Base-by-base conservation (phyloP, 35 echinoderm and acorn worm genomes). In the Apostichopus californicus region DNA sequence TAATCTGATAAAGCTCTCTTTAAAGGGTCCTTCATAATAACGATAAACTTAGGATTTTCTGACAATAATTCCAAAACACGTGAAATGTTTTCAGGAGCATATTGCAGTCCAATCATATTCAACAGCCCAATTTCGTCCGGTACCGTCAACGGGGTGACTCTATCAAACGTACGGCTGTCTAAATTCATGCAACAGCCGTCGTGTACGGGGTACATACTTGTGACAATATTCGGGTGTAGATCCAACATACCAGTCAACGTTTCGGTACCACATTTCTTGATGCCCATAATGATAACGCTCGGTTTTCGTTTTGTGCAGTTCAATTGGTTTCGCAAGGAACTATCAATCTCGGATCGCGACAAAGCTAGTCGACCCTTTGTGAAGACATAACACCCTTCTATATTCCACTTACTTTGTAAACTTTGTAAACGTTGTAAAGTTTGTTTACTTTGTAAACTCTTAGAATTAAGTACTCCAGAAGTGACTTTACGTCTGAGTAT, bases 181-280 rank as follows among this genome's bases (percentile, higher is more conserved):
- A 79, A 25, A 58, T 56, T 18, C 17, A 91, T 25, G 58, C 77
- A 17, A 6, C 89, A 77, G 58, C 22, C 72, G 77, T 78, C 11
- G 1, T 25, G 9, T 73, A 88, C 86, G 66, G 89, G 89, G 53
- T 77, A 79, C 6, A 91, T 57, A 58, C 56, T 91, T 20, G 89
- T 79, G 17, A 91, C 89, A 18, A 91, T 22, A 46, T 79, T 59
- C 10, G 89, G 89, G 77, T 91, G 89, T 53, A 91, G 56, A 9
- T 91, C 89, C 12, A 91, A 78, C 70, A 91, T 57, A 18, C 54
- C 89, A 15, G 55, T 91, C 12, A 91, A 77, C 23, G 89, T 78
- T n/a, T 78, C 72, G 2, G 89, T 78, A 91, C 89, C 89, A 22
- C 89, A 91, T 79, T 91, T 91, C 72, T 91, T 91, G 5, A 91